Base-by-base conservation (phyloP, 1,140 invertebrate genomes). In the Drosophila pseudoananassae region DNA sequence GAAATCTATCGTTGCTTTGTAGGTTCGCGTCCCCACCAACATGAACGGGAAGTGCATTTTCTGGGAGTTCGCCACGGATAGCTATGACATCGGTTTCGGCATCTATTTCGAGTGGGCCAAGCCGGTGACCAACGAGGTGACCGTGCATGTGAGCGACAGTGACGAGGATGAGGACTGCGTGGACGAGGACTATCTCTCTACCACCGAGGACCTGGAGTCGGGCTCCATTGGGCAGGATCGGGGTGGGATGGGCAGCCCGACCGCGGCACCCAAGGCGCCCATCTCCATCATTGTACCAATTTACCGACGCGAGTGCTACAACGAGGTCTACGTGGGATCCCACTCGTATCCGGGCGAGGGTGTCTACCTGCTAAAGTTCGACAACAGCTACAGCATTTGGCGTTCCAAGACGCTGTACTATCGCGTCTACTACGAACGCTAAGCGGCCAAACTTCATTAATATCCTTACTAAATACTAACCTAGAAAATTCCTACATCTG, bases 51-150 rank as follows among this genome's bases (percentile, higher is more conserved):
- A 96, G 1, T 97, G 97, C 88, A 93, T 99, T n/a, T 99, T 98
- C 92, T 99, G 99, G 99, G 99, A 99, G 93, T 99, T 99, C 92
- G 98, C 98, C 7, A 99, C 99, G 0, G 99, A 99, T 92, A 95
- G 95, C 83, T 99, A 99, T 92, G 99, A 99, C 91, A 98, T 99
- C 83, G 99, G 98, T 50, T 99, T 99, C 93, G 99, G 99, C 5
- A 95, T 99, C 45, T 99, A 97, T 92, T 99, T 99, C 92, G 99
- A 99, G 93, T 99, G 98, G 98, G 97, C 95, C 3, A 97, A 97
- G 83, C 96, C 96, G 10, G 94, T 94, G 17, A 95, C 96, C 25
- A 96, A 95, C 81, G 96, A 97, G 91, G 95, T 98, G 15, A 96
- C 97, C 27, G 94, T 98, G 63, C 95, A 97, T 81, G 96, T 99